Evolutionary conservation across 2,888 invertebrate species (phyloP), one percentile per base, ranked within the genome.

Genomic region (Apotomis capreana): DNA sequence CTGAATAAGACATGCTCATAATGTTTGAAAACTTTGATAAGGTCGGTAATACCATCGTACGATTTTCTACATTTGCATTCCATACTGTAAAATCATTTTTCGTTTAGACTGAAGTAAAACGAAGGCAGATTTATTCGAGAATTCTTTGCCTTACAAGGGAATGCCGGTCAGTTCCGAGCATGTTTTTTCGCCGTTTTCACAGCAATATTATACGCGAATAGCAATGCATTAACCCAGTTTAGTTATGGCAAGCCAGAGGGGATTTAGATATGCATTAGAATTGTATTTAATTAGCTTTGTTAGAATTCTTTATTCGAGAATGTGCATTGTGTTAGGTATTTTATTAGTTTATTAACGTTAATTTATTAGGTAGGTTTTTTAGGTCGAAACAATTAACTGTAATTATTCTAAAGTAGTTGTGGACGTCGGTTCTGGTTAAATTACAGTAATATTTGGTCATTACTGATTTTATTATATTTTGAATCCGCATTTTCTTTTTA

Each of bases 181-280:
- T 64, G 59, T 75, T 70, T 73, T 70, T 72, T 74, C 40, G 60
- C 62, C 75, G 40, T 49, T 79, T 80, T 84, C 84, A 84, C 80
- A 81, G 76, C 79, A 77, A 78, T 59, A 59, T 80, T 84, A 83
- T 80, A 81, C 78, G 78, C 78, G 75, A 84, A 81, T 81, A 76
- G 75, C 77, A 74, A 74, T 74, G 76, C 79, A 80, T 81, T 87
- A 88, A 87, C 89, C 88, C 79, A 88, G 78, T 87, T 87, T 83
- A 78, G 54, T 65, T 67, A 67, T 65, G 44, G 55, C 26, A 13
- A 44, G 54, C 52, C 12, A n/a, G 13, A 13, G 36, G 46, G 15
- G 37, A 46, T 61, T 60, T 65, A 8, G 12, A 49, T 67, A 57
- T 68, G 68, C 68, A 52, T 51, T 15, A 40, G 40, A 44, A 55